Percentiles rank a stretch among this genome's conserved stretches.
phyloP scores from a whole-genome alignment of 1,140 invertebrate species.

The Lanistes nyassanus region DNA sequence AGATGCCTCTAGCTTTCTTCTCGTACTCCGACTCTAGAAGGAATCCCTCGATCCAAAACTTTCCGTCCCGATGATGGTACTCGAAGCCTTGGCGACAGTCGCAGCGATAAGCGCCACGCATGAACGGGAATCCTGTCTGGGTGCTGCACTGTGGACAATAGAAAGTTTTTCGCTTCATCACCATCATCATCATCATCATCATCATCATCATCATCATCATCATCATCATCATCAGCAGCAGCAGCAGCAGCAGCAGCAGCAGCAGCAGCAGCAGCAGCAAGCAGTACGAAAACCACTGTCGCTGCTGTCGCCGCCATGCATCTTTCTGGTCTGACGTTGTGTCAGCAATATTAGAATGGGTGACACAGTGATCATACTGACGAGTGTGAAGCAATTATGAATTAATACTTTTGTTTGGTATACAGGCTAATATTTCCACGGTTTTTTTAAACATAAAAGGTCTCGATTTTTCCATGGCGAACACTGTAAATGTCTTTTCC shows the following conservation, averaged over 20 bases:
- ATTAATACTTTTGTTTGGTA: not conserved
- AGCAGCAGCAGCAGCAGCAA: not conserved
- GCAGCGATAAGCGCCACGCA: conserved; percentile 46
- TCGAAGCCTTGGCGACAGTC: conserved; percentile 50
- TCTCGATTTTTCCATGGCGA: too few relatives aligned
- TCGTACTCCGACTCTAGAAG: conserved; percentile 50
- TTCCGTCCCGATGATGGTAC: conserved; percentile 46
- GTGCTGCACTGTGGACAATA: conserved; percentile 35
- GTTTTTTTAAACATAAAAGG: too few relatives aligned
- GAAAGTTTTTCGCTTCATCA: not conserved
- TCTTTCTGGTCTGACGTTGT: not conserved
- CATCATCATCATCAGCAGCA: too few relatives aligned
- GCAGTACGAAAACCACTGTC: not conserved
- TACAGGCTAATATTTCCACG: not conserved
- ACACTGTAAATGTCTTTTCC: not conserved
- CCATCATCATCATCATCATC: not conserved
- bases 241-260: not conserved
- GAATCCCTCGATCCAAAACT: conserved; percentile 49
- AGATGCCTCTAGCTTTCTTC: conserved; percentile 44
- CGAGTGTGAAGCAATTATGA: not conserved
- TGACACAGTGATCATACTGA: not conserved
- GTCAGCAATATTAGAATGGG: not conserved
- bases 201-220: too few relatives aligned
- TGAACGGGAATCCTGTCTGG: conserved; percentile 41
- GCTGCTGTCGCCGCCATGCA: not conserved